These are phyloP conservation scores for Phlogophora meticulosa DNA, from an alignment of 2,888 invertebrate species.

Conservation along the genomic window DNA sequence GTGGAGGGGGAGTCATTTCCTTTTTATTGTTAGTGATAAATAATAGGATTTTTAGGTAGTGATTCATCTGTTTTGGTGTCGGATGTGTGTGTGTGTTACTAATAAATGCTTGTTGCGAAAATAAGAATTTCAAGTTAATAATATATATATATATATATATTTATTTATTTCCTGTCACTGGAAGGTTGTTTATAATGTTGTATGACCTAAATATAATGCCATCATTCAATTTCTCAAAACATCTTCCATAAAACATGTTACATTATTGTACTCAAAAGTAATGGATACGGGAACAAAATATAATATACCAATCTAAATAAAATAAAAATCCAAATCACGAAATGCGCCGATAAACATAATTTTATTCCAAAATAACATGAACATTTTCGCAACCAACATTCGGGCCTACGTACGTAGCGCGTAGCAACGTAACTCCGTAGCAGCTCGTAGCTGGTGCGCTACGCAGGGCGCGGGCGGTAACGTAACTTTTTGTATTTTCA, in stretches of 20 bases:
- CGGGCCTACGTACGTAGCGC: conserved; percentile 56
- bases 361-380: conserved; percentile 43
- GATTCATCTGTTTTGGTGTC: conserved; percentile 44
- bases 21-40: conserved; percentile 61
- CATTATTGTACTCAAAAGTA: background rate
- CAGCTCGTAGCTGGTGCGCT: conserved; percentile 49
- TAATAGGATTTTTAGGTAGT: conserved; percentile 44
- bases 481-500: conserved; percentile 61
- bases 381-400: conserved; percentile 47
- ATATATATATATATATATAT: no score
- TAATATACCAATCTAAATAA: conserved; percentile 28
- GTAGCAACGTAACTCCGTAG: conserved; percentile 58
- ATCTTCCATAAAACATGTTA: background rate
- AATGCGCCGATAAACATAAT: conserved; percentile 31
- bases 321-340: conserved; percentile 34
- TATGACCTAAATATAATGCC: no score
- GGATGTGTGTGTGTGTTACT: conserved; percentile 3
- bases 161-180: no score
- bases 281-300: conserved; percentile 10
- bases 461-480: conserved; percentile 57
- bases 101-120: background rate
- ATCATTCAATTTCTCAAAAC: background rate
- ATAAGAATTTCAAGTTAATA: background rate
- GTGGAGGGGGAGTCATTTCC: conserved; percentile 44
- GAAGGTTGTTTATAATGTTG: no score